These are phyloP conservation scores for Cataglyphis cursor DNA, from an alignment of 2,888 invertebrate genomes.

Conservation along the genomic window DNA sequence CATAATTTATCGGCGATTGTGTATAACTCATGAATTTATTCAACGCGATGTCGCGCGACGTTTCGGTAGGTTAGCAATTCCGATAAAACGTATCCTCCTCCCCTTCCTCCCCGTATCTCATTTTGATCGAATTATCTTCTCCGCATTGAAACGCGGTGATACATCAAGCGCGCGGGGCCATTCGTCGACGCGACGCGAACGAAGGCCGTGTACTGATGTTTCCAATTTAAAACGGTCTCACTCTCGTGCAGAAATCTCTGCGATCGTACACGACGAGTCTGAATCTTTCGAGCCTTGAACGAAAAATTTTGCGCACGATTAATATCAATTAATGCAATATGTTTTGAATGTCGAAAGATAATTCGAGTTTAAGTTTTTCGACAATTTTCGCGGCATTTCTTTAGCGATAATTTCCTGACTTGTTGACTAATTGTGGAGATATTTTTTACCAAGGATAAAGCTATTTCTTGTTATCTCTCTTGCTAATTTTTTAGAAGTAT, in stretches of 20 bases:
- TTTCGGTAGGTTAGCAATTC: slow-evolving; percentile 64
- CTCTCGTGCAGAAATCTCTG: background rate
- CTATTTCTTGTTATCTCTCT: background rate
- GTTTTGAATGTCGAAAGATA: background rate
- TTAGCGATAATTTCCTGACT: background rate
- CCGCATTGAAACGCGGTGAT: slow-evolving; percentile 49
- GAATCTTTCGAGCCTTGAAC: background rate
- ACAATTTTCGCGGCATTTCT: background rate
- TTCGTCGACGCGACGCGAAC: slow-evolving; percentile 11
- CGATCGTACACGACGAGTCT: background rate
- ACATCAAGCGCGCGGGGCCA: slow-evolving; percentile 35
- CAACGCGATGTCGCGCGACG: slow-evolving; percentile 59
- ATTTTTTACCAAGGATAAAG: background rate
- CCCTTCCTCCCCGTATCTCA: slow-evolving; percentile 18
- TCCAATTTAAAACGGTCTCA: slow-evolving; percentile 27
- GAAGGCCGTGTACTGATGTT: slow-evolving; percentile 14
- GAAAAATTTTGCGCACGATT: background rate
- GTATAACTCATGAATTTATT: slow-evolving; percentile 74
- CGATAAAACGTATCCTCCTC: slow-evolving; percentile 28
- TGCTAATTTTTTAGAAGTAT: background rate
- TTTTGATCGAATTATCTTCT: slow-evolving; percentile 56
- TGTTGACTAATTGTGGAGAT: background rate
- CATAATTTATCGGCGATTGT: slow-evolving; percentile 75
- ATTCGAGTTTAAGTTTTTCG: background rate
- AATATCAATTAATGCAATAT: background rate